phyloP scores from a whole-genome alignment of 2,113 vertebrate genomes.

The Felis chaus region DNA sequence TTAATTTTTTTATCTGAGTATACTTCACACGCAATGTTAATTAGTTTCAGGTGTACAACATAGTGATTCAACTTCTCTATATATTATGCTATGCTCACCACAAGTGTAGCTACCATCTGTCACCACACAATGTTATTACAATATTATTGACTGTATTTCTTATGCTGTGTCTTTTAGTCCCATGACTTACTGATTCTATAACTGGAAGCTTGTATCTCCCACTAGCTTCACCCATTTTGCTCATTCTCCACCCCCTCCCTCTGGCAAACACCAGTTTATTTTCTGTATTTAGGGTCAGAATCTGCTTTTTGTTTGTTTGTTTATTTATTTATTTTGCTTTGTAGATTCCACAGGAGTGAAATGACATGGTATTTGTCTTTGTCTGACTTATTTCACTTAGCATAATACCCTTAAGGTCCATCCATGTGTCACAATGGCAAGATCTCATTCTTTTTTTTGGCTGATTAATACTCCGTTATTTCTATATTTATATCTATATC shows the following conservation, averaged over 20 bases:
- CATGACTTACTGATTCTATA: background rate
- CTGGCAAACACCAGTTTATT: background rate
- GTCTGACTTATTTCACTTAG: background rate
- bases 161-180: background rate
- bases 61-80: background rate
- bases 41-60: background rate
- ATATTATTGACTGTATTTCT: background rate
- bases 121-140: background rate
- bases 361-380: background rate
- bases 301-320: background rate
- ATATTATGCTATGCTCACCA: background rate
- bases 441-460: background rate
- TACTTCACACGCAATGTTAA: background rate
- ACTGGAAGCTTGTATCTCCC: background rate
- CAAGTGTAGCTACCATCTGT: background rate
- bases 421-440: background rate
- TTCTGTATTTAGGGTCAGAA: background rate
- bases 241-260: background rate
- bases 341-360: background rate
- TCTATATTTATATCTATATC: too few relatives aligned
- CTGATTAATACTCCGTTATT: background rate
- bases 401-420: background rate
- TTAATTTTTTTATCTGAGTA: background rate
- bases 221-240: background rate
- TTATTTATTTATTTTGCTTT: background rate